Evolutionary conservation across 2,113 vertebrate genomes (phyloP).

Genomic region (Canis aureus): DNA sequence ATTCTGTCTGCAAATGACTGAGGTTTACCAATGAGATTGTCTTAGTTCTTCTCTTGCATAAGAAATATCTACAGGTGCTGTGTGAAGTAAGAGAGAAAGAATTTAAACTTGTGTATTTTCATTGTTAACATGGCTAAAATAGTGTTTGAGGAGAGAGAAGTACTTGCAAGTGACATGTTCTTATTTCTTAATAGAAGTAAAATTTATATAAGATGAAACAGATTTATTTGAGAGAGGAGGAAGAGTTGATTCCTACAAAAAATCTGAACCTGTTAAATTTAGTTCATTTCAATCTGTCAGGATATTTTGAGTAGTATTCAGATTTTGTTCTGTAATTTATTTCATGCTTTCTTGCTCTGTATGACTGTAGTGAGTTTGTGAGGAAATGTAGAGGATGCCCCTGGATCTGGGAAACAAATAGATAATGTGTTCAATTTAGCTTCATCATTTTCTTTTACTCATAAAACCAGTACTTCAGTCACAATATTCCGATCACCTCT

Average conservation of each 20-base stretch:
- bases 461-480: background rate
- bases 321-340: background rate
- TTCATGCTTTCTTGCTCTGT: background rate
- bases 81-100: background rate
- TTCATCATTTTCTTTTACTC: background rate
- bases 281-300: background rate
- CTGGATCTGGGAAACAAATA: background rate
- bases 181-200: slow-evolving; percentile 53
- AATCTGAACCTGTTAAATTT: slow-evolving; percentile 36
- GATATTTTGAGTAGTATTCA: background rate
- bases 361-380: background rate
- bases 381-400: background rate
- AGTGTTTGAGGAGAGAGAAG: background rate
- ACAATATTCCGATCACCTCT: background rate
- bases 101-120: background rate
- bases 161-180: background rate
- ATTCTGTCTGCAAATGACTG: slow-evolving; percentile 27
- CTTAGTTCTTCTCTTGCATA: background rate
- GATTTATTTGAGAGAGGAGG: background rate
- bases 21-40: background rate
- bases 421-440: background rate
- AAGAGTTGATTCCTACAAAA: background rate
- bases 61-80: background rate
- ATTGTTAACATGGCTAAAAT: background rate
- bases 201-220: background rate